Percentiles rank a stretch among this genome's conserved stretches.
phyloP scores from a whole-genome alignment of 2,113 vertebrate genomes.

The Plestiodon gilberti region DNA sequence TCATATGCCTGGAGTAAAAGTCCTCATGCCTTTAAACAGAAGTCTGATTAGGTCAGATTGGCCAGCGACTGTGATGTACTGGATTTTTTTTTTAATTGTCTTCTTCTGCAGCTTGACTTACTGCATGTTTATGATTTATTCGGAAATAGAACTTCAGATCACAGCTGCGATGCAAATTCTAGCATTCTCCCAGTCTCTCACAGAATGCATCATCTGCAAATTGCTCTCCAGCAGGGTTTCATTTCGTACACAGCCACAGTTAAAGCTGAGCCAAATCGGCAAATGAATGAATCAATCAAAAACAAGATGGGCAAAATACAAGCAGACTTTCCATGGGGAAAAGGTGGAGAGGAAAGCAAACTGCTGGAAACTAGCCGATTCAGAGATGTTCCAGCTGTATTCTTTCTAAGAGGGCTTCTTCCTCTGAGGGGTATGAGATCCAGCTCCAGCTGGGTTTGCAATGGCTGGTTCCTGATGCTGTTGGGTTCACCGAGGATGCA shows the following conservation, averaged over 20 bases:
- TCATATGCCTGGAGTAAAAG: no score
- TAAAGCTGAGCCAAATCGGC: not conserved
- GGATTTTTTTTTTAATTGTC: not conserved
- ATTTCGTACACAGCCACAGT: not conserved
- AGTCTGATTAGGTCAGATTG: no score
- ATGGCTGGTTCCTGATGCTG: not conserved
- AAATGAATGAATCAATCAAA: not conserved
- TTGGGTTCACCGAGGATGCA: not conserved
- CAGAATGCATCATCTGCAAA: not conserved
- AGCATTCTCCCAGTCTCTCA: not conserved
- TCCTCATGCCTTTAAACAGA: no score
- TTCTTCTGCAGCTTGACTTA: not conserved
- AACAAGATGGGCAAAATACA: not conserved
- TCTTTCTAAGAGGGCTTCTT: not conserved
- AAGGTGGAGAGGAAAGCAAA: accelerated
- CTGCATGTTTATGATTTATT: not conserved
- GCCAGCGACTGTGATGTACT: not conserved
- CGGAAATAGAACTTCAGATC: not conserved
- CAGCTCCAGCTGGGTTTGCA: no score
- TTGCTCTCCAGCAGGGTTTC: not conserved
- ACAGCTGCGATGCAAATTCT: not conserved
- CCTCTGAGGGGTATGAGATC: not conserved
- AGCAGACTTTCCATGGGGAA: accelerated
- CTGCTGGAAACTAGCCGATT: accelerated
- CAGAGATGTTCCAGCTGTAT: not conserved